Evolutionary conservation across 2,113 vertebrate species (phyloP).

Genomic region (Ibidorhyncha struthersii): DNA sequence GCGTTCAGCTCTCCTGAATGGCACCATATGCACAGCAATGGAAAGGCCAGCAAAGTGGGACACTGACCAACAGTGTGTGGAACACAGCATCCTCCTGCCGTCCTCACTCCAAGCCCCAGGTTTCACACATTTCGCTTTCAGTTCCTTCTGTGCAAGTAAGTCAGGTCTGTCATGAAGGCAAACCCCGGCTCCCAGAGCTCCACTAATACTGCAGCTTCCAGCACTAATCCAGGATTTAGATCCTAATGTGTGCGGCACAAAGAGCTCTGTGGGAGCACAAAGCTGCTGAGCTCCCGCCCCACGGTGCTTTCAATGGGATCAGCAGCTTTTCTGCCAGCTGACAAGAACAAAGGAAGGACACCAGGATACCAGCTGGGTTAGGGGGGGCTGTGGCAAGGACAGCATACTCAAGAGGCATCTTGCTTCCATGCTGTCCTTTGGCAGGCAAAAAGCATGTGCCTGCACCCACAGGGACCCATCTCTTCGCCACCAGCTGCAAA

Average conservation of each 20-base stretch:
- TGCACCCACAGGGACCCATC: neutral
- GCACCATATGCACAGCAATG: neutral
- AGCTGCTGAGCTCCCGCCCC: constrained; percentile 33
- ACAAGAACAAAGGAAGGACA: constrained; percentile 60
- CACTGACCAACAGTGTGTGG: neutral
- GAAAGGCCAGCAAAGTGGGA: neutral
- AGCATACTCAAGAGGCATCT: neutral
- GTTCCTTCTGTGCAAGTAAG: neutral
- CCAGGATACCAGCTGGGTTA: neutral
- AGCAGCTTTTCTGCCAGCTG: constrained; percentile 25
- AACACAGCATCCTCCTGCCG: neutral
- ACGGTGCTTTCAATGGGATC: neutral
- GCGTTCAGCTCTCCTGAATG: neutral
- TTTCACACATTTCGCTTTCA: neutral
- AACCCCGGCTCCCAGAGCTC: neutral
- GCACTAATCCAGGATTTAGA: constrained; percentile 69
- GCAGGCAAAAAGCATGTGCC: neutral
- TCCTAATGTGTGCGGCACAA: neutral
- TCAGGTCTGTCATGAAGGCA: neutral
- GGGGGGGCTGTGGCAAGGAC: neutral
- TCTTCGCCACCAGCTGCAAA: neutral
- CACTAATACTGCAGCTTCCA: constrained; percentile 43
- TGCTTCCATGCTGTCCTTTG: neutral
- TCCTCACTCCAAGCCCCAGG: neutral
- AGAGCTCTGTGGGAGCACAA: constrained; percentile 27